Base-by-base conservation (phyloP, 2,797 vertebrate genomes). In the Staurois parvus region DNA sequence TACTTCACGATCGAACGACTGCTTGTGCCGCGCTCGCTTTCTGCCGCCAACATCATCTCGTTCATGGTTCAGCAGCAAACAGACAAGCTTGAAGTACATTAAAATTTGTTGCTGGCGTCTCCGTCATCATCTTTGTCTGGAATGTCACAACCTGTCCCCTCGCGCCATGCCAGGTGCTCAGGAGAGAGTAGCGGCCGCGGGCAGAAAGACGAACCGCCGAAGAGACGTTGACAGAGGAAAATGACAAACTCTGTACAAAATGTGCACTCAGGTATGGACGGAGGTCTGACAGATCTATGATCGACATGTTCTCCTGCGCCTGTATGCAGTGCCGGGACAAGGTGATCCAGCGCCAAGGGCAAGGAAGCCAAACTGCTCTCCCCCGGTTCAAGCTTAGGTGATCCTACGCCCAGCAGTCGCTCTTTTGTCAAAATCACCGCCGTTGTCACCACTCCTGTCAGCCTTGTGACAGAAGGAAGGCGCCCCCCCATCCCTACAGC, bases 81-180 rank as follows among this genome's bases (percentile, higher is more conserved):
- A 40, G 72, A 83, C 56, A 83, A 42, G 34, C 81, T 66, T 83
- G 70, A 83, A 83, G 81, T 75, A 74, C 72, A 67, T 74, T 74
- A 74, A 75, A 74, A 74, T 66, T 67, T 74, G 37, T 83, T 64
- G 26, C 56, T 7, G 34, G 24, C 37, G 67, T 79, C n/a, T 29
- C 62, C 67, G 76, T 78, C 76, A 64, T 77, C 56, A 29, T 78
- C 37, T 62, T 37, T 74, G 42, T 48, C 70, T 29, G 37, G 12
- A 72, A 74, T 72, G 45, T 66, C 70, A 72, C 66, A 73, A 82
- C 70, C 70, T 81, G 79, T 72, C 67, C 69, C 79, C 37, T 21
- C 15, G 34, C 3, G 64, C 64, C 30, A n/a, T 2, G 19, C 59
- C 40, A 69, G 77, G 77, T 79, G 62, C 28, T 79, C 77, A 69